These are phyloP conservation scores for Gadopsis bispinosus DNA, from an alignment of 2,797 vertebrate species.

Conservation along the genomic window DNA sequence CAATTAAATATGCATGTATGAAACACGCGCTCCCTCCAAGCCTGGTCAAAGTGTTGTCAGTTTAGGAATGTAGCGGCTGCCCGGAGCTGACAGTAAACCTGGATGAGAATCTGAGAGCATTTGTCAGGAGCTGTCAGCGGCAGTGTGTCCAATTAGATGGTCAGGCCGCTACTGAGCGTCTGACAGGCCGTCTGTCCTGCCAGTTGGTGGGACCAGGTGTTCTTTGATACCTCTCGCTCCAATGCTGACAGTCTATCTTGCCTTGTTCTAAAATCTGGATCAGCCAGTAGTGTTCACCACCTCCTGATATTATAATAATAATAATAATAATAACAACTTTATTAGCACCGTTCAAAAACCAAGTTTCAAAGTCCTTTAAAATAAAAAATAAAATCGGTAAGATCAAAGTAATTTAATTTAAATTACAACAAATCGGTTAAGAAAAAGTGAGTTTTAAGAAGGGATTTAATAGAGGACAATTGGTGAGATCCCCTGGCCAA, in stretches of 20 bases:
- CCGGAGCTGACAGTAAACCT: slow-evolving; percentile 53
- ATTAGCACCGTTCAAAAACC: too few species aligned
- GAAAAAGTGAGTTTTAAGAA: too few species aligned
- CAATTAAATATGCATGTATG: slow-evolving; percentile 22
- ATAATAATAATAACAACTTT: too few species aligned
- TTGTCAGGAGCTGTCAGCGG: slow-evolving; percentile 69
- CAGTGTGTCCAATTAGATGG: slow-evolving; percentile 77
- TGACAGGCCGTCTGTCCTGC: slow-evolving; percentile 74
- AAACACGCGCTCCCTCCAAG: slow-evolving; percentile 25
- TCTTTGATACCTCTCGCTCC: slow-evolving; percentile 69
- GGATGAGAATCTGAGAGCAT: slow-evolving; percentile 51
- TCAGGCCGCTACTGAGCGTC: slow-evolving; percentile 38
- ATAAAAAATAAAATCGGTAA: too few species aligned
- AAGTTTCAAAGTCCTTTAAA: too few species aligned
- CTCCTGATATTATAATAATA: not conserved
- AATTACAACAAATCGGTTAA: too few species aligned
- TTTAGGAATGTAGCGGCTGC: slow-evolving; percentile 35
- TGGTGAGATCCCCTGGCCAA: too few species aligned
- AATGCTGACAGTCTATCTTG: slow-evolving; percentile 40
- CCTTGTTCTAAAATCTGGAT: not conserved
- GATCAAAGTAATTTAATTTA: too few species aligned
- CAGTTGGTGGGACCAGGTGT: slow-evolving; percentile 73
- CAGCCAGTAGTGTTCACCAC: not conserved
- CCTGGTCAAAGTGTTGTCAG: slow-evolving; percentile 36
- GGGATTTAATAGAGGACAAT: too few species aligned